Percentiles rank a stretch among this genome's conserved stretches.
phyloP scores from a whole-genome alignment of 2,113 vertebrate genomes.

The Alectura lathami region DNA sequence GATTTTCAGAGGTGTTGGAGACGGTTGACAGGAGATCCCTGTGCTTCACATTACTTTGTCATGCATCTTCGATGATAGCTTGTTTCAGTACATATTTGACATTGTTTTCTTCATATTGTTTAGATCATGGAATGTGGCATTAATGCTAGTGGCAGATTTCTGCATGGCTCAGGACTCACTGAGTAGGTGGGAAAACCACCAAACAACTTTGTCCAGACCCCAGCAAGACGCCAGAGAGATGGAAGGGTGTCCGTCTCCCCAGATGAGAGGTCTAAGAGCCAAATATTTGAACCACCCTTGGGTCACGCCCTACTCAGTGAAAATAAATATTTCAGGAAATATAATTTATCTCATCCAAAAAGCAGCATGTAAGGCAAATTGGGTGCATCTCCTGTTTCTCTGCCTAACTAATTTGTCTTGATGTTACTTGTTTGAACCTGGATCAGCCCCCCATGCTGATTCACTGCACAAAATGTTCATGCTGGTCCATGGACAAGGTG shows the following conservation, averaged over 20 bases:
- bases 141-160: not conserved
- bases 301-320: not conserved
- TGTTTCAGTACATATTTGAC: not conserved
- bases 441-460: not conserved
- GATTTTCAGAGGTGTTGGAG: constrained; percentile 25
- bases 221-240: not conserved
- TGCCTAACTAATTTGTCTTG: not conserved
- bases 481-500: not conserved
- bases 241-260: not conserved
- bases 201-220: not conserved
- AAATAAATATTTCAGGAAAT: not conserved
- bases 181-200: not conserved
- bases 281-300: not conserved
- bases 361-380: not conserved
- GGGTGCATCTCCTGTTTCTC: not conserved
- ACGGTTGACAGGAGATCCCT: not conserved
- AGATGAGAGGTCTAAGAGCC: not conserved
- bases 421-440: not conserved
- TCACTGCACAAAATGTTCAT: not conserved
- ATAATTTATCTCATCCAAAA: not conserved
- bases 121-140: not conserved
- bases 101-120: not conserved
- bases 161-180: not conserved
- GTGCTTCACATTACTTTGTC: not conserved
- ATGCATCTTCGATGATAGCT: not conserved